phyloP scores from a whole-genome alignment of 2,888 invertebrate genomes.

The Lathronympha strigana region DNA sequence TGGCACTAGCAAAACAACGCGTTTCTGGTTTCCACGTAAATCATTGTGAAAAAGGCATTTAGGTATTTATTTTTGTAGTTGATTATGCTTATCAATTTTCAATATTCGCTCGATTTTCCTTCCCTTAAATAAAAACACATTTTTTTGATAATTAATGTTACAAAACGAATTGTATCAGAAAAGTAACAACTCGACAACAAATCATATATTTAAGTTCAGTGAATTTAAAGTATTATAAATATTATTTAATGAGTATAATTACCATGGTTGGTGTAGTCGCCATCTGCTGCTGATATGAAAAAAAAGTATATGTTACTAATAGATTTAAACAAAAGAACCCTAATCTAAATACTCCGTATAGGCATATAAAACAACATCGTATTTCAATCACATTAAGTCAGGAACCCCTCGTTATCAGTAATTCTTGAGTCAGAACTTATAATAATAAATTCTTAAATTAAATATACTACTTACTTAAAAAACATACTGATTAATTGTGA shows the following conservation, averaged over 20 bases:
- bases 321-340: not conserved
- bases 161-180: too few relatives aligned
- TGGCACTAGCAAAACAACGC: constrained; percentile 14
- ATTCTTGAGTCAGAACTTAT: too few relatives aligned
- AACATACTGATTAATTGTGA: too few relatives aligned
- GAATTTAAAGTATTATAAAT: too few relatives aligned
- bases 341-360: too few relatives aligned
- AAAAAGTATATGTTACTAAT: constrained; percentile 15
- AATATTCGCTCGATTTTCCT: not conserved
- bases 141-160: too few relatives aligned
- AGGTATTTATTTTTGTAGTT: constrained; percentile 12
- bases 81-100: constrained; percentile 7
- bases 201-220: not conserved
- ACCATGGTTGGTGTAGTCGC: constrained; percentile 75
- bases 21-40: constrained; percentile 21
- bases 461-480: too few relatives aligned
- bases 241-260: constrained; percentile 37
- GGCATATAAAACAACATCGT: too few relatives aligned
- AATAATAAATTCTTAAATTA: too few relatives aligned
- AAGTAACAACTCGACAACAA: not conserved
- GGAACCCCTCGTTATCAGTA: too few relatives aligned
- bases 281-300: constrained; percentile 70
- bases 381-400: too few relatives aligned
- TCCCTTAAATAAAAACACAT: too few relatives aligned
- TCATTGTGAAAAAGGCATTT: constrained; percentile 21